Conservation (phyloP, 2,797 vertebrate species). For the Trichosurus vulpecula region DNA sequence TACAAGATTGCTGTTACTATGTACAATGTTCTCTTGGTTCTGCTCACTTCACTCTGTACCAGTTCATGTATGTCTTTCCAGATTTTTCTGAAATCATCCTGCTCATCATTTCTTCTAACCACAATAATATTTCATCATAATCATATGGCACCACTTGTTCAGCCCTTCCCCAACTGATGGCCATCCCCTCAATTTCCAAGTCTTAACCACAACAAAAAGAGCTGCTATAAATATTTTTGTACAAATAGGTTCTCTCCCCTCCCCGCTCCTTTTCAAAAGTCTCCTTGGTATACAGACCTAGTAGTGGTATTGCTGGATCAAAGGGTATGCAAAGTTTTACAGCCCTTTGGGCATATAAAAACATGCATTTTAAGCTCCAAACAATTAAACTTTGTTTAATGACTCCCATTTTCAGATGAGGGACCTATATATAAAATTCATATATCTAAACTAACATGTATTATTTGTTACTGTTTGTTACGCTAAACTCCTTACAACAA, state of each 20-base stretch:
- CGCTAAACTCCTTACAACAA: slow-evolving; percentile 66
- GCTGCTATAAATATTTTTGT: not conserved
- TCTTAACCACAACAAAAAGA: not conserved
- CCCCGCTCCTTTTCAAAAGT: not conserved
- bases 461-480: slow-evolving; percentile 20
- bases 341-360: not conserved
- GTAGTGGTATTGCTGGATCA: not conserved
- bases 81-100: not conserved
- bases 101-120: not conserved
- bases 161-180: not conserved
- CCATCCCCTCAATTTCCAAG: not conserved
- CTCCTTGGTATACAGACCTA: not conserved
- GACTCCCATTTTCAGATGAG: not conserved
- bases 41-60: not conserved
- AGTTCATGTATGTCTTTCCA: not conserved
- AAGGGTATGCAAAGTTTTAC: not conserved
- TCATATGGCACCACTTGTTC: not conserved
- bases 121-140: not conserved
- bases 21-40: not conserved
- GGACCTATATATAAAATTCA: slow-evolving; percentile 21
- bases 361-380: slow-evolving; percentile 16
- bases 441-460: slow-evolving; percentile 3
- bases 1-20: not conserved
- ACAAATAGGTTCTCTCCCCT: not conserved
- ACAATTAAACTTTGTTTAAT: not conserved